phyloP scores from a whole-genome alignment of 2,797 vertebrate genomes.

The Echiichthys vipera region DNA sequence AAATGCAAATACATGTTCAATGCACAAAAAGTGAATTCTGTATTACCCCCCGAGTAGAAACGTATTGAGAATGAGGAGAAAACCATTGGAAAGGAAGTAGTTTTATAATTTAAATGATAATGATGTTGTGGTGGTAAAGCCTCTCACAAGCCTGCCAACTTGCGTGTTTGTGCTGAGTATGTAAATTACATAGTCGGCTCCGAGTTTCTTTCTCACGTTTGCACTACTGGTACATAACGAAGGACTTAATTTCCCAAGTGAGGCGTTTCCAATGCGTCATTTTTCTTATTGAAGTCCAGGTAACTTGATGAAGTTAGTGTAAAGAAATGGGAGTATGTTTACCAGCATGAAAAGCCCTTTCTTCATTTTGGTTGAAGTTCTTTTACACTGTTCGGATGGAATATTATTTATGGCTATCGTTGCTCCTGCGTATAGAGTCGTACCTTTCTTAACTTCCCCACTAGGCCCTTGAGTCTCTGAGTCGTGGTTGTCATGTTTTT shows the following conservation, averaged over 20 bases:
- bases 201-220: no score
- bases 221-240: no score
- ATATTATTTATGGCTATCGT: background rate
- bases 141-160: no score
- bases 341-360: background rate
- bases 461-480: background rate
- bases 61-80: background rate
- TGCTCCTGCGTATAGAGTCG: background rate
- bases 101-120: background rate
- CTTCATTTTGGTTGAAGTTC: no score
- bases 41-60: background rate
- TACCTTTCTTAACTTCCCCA: background rate
- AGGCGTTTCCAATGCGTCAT: no score
- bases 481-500: background rate
- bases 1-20: slow-evolving; percentile 29
- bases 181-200: no score
- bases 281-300: background rate
- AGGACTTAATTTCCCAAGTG: no score
- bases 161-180: no score
- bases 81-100: background rate
- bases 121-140: background rate
- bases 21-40: background rate
- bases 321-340: background rate
- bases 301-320: background rate
- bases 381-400: background rate